These are phyloP conservation scores for Tautogolabrus adspersus DNA, from an alignment of 2,113 vertebrate genomes.

Conservation along the genomic window DNA sequence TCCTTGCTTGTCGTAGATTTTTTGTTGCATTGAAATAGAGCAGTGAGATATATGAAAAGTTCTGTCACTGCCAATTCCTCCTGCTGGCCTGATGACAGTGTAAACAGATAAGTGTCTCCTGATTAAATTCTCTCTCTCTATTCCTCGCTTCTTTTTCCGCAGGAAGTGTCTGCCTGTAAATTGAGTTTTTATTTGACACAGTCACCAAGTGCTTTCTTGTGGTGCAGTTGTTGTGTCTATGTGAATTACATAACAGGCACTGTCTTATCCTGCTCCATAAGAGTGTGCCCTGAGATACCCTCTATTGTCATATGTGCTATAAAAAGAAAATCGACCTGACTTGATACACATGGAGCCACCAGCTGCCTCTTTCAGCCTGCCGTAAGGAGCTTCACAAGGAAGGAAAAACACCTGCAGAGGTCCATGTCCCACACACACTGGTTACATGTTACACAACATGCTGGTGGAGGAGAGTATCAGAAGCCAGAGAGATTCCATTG, in stretches of 20 bases:
- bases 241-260: background rate
- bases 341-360: conserved; percentile 21
- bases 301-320: background rate
- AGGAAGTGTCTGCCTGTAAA: too few relatives aligned
- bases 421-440: background rate
- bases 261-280: background rate
- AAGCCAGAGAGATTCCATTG: too few relatives aligned
- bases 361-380: conserved; percentile 38
- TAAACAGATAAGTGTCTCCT: too few relatives aligned
- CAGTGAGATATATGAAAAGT: background rate
- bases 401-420: conserved; percentile 14
- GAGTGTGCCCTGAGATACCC: background rate
- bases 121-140: too few relatives aligned
- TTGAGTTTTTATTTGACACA: background rate
- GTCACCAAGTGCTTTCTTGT: background rate
- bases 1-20: background rate
- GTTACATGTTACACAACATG: too few relatives aligned
- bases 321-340: background rate
- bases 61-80: too few relatives aligned
- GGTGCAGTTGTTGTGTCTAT: background rate
- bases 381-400: conserved; percentile 7
- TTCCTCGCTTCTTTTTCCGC: background rate
- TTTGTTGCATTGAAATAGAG: background rate
- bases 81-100: too few relatives aligned
- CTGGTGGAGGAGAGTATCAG: too few relatives aligned